Conservation (phyloP, 1,140 invertebrate species). For the Drosophila lacteicornis region DNA sequence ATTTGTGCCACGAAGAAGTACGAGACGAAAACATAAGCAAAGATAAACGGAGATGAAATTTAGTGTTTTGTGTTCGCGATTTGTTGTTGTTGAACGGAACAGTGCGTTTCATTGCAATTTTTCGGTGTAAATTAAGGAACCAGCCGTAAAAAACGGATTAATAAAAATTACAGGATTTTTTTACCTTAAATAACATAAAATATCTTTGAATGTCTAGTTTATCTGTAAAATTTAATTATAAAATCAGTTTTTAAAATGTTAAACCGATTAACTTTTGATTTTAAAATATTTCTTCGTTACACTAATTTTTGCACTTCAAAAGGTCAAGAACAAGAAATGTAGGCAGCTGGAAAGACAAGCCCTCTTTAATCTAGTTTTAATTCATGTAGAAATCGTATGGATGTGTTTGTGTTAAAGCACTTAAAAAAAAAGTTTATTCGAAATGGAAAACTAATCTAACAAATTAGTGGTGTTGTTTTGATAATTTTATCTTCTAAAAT, state of each 20-base stretch:
- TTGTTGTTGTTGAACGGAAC: neutral
- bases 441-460: too few species aligned
- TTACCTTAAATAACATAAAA: too few species aligned
- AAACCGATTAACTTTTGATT: neutral
- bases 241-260: too few species aligned
- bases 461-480: too few species aligned
- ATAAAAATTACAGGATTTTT: neutral
- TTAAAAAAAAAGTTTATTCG: neutral
- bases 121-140: neutral
- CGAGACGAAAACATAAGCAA: constrained; percentile 32
- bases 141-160: neutral
- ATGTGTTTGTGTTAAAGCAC: neutral
- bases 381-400: neutral
- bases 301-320: neutral
- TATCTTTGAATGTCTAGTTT: too few species aligned
- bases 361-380: neutral
- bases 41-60: constrained; percentile 26
- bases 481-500: too few species aligned
- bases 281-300: too few species aligned
- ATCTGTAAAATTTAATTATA: neutral
- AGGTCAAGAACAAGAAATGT: constrained; percentile 11
- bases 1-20: constrained; percentile 54
- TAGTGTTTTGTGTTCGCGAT: constrained; percentile 39
- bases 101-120: constrained; percentile 11
- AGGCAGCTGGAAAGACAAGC: constrained; percentile 5